Base-by-base conservation (phyloP, 2,113 vertebrate genomes). In the Aspidoscelis tigris region DNA sequence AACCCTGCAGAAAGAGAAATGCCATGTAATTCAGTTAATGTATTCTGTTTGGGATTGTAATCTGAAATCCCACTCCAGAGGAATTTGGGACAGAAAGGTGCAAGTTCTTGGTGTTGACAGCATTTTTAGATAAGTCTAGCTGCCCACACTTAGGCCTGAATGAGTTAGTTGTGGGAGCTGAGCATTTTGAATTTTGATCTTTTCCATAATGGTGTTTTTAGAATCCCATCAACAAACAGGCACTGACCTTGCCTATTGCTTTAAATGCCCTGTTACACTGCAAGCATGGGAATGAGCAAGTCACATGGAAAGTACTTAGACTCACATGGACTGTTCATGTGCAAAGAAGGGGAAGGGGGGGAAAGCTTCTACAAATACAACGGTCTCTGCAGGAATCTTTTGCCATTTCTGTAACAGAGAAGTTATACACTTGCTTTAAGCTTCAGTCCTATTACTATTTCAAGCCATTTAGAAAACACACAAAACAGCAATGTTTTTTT, bases 261-360 rank as follows among this genome's bases (percentile, higher is more conserved):
- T 89, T 84, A 83, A 91, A 89, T 88, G 93, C 90, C 91, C 86
- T 74, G 91, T 84, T 92, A 93, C 89, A 88, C 87, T 88, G 89
- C 90, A 84, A 92, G 86, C 92, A 90, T 85, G 86, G 89, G 94
- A 94, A 90, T 90, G 93, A 95, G 89, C 87, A 84, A 88, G 92
- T 96, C 96, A 96, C 95, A 93, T 93, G 95, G 95, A 92, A 92
- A 93, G 92, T 89, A 91, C 90, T 95, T 93, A 90, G 92, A 88
- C 93, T 96, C 95, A 95, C 94, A 90, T 93, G 95, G 94, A 92
- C 86, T 78, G 92, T 94, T 95, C 91, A 90, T 91, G 91, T 94
- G 93, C 94, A 89, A 81, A 77, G 87, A 92, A 88, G 81, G 68
- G 88, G 90, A 90, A 92, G 61, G 88, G 90, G 87, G 47, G 47